Base-by-base conservation (phyloP, 2,888 invertebrate species). In the Sabatieria punctata region DNA sequence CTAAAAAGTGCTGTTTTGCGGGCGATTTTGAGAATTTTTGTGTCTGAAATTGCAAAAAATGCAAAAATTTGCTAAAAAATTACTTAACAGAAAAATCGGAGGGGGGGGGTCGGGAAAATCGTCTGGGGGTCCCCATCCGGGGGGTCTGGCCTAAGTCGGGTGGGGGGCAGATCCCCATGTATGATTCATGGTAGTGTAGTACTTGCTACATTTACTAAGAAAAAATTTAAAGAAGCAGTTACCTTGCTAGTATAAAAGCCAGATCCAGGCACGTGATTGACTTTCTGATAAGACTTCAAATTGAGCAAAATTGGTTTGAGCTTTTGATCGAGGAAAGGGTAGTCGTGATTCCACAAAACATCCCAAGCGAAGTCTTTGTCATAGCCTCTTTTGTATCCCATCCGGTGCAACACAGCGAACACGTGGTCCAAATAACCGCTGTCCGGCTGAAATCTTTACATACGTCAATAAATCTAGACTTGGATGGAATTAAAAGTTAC, bases 211-310 rank as follows among this genome's bases (percentile, higher is more conserved):
- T n/a, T n/a, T n/a, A n/a, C n/a, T n/a, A n/a, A n/a, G n/a, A n/a
- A n/a, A n/a, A n/a, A n/a, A n/a, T n/a, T n/a, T n/a, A n/a, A n/a
- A n/a, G n/a, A n/a, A n/a, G n/a, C n/a, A n/a, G 8, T 8, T 30
- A 81, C 84, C 73, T 95, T 95, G 61, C 84, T 86, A 0, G 89
- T 88, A 43, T 93, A 78, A 62, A 76, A 86, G 0, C 91, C 91
- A 38, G 82, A 83, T 0, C 91, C 93, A 0, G 93, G 93, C 57
- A 88, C 81, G 64, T 93, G 89, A 64, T 95, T 95, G 0, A 93
- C 72, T 65, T 73, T 78, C 64, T 89, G 86, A 63, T 81, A 72
- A 0, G 76, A 68, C 55, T 77, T 74, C 11, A 88, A 66, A 50
- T 72, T 72, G 48, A 71, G 73, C 27, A 82, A 59, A 39, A 67